These are phyloP conservation scores for Itoplectis maculator DNA, from an alignment of 2,888 invertebrate genomes.

Conservation along the genomic window DNA sequence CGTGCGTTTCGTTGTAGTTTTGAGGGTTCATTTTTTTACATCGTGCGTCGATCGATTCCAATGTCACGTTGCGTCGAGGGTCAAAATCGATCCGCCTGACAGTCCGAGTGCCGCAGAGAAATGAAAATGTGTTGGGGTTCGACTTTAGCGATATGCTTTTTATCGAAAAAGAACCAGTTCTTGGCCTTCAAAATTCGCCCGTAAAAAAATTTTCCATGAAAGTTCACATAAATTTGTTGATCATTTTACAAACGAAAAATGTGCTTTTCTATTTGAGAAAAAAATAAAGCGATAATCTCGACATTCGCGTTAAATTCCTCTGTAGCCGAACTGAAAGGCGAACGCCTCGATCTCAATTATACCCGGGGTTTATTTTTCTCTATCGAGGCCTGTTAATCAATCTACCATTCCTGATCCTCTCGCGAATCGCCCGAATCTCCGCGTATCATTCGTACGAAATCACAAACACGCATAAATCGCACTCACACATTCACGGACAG, in stretches of 20 bases:
- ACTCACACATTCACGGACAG: slow-evolving; percentile 35
- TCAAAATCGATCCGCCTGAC: not conserved
- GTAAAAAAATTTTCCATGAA: too few species aligned
- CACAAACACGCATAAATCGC: slow-evolving; percentile 18
- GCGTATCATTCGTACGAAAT: slow-evolving; percentile 40
- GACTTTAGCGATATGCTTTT: not conserved
- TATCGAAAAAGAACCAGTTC: too few species aligned
- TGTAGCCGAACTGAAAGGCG: not conserved
- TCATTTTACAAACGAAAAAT: too few species aligned
- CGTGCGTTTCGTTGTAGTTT: slow-evolving; percentile 63
- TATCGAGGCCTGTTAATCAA: slow-evolving; percentile 49
- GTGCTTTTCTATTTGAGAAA: too few species aligned
- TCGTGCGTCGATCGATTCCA: slow-evolving; percentile 49
- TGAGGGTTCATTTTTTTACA: slow-evolving; percentile 47
- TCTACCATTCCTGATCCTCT: slow-evolving; percentile 27
- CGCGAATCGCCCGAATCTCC: slow-evolving; percentile 18
- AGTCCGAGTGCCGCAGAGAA: slow-evolving; percentile 5
- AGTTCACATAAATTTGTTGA: too few species aligned
- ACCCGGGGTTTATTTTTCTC: slow-evolving; percentile 45
- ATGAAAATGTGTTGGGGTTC: not conserved
- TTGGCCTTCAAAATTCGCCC: too few species aligned
- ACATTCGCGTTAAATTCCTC: not conserved
- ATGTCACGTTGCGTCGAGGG: slow-evolving; percentile 7
- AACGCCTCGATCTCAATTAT: slow-evolving; percentile 34
- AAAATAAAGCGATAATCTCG: not conserved